Base-by-base conservation (phyloP, 2,888 invertebrate species). In the Deroplatys truncata region DNA sequence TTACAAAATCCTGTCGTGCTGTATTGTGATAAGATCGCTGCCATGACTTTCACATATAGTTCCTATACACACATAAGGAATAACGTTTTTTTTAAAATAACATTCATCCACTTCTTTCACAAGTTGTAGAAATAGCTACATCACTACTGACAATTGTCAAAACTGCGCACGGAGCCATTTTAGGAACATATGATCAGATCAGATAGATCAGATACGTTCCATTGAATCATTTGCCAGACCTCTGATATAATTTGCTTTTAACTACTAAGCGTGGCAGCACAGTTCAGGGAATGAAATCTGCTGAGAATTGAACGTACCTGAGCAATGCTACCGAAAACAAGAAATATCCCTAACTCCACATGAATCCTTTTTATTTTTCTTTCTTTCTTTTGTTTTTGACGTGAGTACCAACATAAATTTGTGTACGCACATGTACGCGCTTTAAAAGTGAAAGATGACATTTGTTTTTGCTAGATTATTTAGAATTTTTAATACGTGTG, bases 1-100 rank as follows among this genome's bases (percentile, higher is more conserved):
- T 93, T 92, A 93, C 93, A 93, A 91, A 93, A 93, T 43, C 93
- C 93, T 82, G 92, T 92, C 29, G 92, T 92, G 90, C 92, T 92
- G 89, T 93, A 93, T 89, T 92, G 92, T 49, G 92, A 93, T 35
- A 93, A 91, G 90, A 93, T 92, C 35, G 92, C 92, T 43, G 92
- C 92, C 92, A 92, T 92, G 84, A 15, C 85, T 85, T 20, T 49
- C 49, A 25, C 9, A 82, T 85, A 35, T 20, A 56, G 28, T 89
- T 85, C 20, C 72, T 89, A 84, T 82, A 4, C 84, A 28, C 88
- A 72, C 82, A 84, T 28, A 16, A 72, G 8, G 56, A 43, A 49
- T 35, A 82, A 43, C 25, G 84, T 84, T 29, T 13, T 5, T 85
- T 82, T n/a, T n/a, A n/a, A 85, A 85, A 72, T 72, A 89, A 85